A percentile compares a stretch with the other conserved stretches of the same genome.
Evolutionary conservation across 2,888 invertebrate species (phyloP).

Genomic region (Dasypogon diadema): DNA sequence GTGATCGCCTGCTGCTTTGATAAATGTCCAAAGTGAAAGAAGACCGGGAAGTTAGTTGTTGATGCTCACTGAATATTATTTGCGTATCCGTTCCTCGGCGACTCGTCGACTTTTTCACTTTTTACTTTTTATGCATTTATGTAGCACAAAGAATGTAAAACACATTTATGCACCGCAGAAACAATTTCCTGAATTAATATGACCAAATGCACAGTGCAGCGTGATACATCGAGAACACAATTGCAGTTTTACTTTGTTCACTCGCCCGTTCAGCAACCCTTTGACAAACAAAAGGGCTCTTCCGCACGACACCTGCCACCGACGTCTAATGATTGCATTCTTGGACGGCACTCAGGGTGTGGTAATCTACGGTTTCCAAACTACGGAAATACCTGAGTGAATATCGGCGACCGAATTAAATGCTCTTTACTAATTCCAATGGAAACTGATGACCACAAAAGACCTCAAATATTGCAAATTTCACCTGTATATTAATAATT

Average conservation of each 20-base stretch:
- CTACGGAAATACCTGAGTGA: neutral
- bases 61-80: slow-evolving; percentile 11
- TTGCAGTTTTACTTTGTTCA: neutral
- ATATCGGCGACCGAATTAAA: neutral
- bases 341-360: slow-evolving; percentile 32
- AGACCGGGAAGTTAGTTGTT: neutral
- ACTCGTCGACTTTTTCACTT: slow-evolving; percentile 6
- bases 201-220: neutral
- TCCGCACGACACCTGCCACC: slow-evolving; percentile 26
- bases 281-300: slow-evolving; percentile 22
- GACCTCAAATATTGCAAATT: neutral
- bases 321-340: neutral
- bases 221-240: slow-evolving; percentile 4
- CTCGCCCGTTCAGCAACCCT: slow-evolving; percentile 20
- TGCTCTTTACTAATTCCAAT: neutral
- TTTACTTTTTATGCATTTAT: slow-evolving; percentile 2
- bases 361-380: neutral
- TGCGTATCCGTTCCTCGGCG: slow-evolving; percentile 16
- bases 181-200: slow-evolving; percentile 12
- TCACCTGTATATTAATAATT: neutral
- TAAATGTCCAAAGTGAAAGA: slow-evolving; percentile 8
- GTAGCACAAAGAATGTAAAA: slow-evolving; percentile 2
- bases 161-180: neutral
- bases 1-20: neutral
- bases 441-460: neutral